phyloP scores from a whole-genome alignment of 2,888 invertebrate genomes.

The Drosophila neonasuta region DNA sequence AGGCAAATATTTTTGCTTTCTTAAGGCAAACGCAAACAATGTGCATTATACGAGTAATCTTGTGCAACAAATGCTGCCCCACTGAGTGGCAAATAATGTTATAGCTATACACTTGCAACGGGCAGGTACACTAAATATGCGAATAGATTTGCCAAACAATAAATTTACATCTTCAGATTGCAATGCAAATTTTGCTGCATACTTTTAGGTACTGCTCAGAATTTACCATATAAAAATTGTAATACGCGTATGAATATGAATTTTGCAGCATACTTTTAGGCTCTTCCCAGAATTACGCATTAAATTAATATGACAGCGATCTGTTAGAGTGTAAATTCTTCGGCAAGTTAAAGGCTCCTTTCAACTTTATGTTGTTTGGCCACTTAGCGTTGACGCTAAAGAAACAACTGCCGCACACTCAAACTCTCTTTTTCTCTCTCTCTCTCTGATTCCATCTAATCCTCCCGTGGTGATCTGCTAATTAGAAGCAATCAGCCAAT shows the following conservation, averaged over 20 bases:
- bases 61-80: conserved; percentile 42
- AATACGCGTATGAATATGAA: background rate
- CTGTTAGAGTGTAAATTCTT: background rate
- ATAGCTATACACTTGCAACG: background rate
- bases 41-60: conserved; percentile 42
- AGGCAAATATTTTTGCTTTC: conserved; percentile 58
- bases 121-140: background rate
- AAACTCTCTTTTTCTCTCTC: too few species aligned
- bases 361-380: conserved; percentile 41
- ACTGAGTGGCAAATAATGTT: conserved; percentile 26
- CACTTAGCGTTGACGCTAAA: conserved; percentile 34
- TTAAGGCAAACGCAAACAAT: conserved; percentile 33
- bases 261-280: background rate
- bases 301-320: background rate
- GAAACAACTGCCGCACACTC: background rate
- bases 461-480: conserved; percentile 30
- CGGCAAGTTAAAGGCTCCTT: background rate
- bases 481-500: conserved; percentile 47
- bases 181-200: background rate
- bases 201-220: background rate
- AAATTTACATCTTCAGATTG: background rate
- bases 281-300: background rate
- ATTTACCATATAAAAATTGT: background rate
- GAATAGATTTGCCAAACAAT: background rate
- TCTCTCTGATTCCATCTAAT: background rate